Conservation (phyloP, 2,888 invertebrate genomes). For the Limenitis camilla region DNA sequence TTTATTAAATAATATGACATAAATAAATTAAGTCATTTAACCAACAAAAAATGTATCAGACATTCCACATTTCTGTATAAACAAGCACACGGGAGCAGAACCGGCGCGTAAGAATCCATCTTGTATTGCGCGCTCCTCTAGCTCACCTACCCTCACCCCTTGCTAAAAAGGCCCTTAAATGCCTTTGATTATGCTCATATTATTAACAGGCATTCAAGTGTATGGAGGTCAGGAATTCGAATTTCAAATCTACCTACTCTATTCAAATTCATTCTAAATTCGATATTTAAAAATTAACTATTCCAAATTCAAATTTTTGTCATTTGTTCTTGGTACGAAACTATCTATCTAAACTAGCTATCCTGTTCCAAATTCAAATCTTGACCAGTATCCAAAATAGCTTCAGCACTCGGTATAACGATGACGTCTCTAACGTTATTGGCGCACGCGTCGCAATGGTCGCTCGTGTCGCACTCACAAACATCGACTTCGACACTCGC, state of each 20-base stretch:
- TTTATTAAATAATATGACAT: no score
- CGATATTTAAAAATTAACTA: not conserved
- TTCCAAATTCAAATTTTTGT: not conserved
- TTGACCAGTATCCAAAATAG: slow-evolving; percentile 55
- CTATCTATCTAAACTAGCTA: not conserved
- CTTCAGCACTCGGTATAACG: slow-evolving; percentile 61
- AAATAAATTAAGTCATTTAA: no score
- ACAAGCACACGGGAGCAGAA: no score
- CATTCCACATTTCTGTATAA: no score
- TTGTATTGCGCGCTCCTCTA: no score
- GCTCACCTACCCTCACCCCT: no score
- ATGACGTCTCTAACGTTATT: slow-evolving; percentile 54
- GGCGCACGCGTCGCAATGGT: slow-evolving; percentile 45
- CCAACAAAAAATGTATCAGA: no score
- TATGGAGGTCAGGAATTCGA: no score
- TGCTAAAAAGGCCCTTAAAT: no score
- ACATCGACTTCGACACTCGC: slow-evolving; percentile 28
- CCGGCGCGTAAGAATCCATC: no score
- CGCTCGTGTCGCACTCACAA: slow-evolving; percentile 35
- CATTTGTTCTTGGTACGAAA: not conserved
- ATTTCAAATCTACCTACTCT: not conserved
- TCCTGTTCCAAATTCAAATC: slow-evolving; percentile 14
- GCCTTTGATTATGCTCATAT: no score
- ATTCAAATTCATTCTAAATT: not conserved
- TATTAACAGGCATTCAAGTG: no score